Conservation (phyloP, 2,797 vertebrate genomes). For the Syndactyla subalaris region DNA sequence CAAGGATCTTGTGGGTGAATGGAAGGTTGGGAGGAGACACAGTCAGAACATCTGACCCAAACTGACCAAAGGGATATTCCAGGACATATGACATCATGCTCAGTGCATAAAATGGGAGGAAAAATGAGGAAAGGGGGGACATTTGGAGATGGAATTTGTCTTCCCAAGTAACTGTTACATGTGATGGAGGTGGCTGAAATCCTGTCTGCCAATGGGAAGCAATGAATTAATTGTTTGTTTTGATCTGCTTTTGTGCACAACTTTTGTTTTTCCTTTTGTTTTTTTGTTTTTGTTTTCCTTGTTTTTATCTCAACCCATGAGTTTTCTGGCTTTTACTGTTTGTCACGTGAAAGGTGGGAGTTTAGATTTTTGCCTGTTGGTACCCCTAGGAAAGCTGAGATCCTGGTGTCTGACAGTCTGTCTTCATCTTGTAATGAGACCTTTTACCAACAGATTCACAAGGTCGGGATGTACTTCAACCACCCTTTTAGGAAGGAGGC, state of each 20-base stretch:
- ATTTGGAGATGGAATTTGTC: not conserved
- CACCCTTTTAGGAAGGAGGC: no score
- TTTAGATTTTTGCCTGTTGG: no score
- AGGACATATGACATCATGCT: not conserved
- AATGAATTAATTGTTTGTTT: not conserved
- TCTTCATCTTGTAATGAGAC: no score
- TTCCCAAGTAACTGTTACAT: not conserved
- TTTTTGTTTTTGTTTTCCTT: no score
- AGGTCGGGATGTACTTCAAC: no score
- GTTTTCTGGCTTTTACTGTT: not conserved
- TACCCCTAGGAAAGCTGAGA: no score
- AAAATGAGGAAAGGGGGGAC: not conserved
- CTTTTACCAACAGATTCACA: no score
- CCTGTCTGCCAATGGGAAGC: not conserved
- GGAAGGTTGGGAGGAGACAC: not conserved
- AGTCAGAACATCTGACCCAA: not conserved
- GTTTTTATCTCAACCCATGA: not conserved
- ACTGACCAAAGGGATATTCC: not conserved
- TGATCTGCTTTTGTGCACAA: not conserved
- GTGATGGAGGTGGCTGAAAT: not conserved
- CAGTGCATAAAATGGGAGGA: not conserved
- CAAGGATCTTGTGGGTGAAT: rapidly evolving
- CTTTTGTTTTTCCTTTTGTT: not conserved
- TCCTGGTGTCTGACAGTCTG: no score
- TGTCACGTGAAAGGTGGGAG: no score